Percentiles rank a stretch among this genome's conserved stretches.
phyloP scores from a whole-genome alignment of 2,113 vertebrate genomes.

The Potamarius usumacintae region DNA sequence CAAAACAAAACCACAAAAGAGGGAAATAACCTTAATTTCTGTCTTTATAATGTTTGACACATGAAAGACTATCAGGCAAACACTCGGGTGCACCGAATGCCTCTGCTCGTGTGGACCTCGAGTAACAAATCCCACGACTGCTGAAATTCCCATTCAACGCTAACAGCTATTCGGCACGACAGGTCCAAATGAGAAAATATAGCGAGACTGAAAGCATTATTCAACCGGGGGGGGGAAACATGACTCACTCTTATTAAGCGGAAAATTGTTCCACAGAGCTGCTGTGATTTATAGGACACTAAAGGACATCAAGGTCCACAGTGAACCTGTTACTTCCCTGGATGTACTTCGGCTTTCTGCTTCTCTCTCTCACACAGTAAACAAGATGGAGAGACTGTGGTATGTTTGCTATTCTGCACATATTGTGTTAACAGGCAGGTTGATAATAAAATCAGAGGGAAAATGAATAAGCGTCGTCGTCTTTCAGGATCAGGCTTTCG shows the following conservation, averaged over 20 bases:
- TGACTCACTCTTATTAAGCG: constrained; percentile 9
- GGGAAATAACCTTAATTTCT: neutral
- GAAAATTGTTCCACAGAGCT: constrained; percentile 4
- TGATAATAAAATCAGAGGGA: neutral
- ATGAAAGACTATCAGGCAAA: neutral
- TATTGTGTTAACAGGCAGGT: neutral
- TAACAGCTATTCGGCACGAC: neutral
- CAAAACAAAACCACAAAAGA: neutral
- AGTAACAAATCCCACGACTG: neutral
- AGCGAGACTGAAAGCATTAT: constrained; percentile 18
- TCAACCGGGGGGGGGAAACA: neutral
- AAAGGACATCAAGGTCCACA: neutral
- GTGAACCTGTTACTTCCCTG: neutral
- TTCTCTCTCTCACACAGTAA: neutral
- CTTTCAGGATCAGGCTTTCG: neutral
- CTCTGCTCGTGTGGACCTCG: neutral
- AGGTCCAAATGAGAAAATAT: constrained; percentile 12
- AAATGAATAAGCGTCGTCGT: neutral
- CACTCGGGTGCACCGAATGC: neutral
- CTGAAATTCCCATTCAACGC: neutral
- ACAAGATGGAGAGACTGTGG: neutral
- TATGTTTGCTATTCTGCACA: neutral
- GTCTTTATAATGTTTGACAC: neutral
- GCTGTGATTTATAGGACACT: constrained; percentile 22
- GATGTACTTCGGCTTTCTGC: neutral